Evolutionary conservation across 1,140 invertebrate genomes (phyloP).

Genomic region (Diorhabda carinulata): DNA sequence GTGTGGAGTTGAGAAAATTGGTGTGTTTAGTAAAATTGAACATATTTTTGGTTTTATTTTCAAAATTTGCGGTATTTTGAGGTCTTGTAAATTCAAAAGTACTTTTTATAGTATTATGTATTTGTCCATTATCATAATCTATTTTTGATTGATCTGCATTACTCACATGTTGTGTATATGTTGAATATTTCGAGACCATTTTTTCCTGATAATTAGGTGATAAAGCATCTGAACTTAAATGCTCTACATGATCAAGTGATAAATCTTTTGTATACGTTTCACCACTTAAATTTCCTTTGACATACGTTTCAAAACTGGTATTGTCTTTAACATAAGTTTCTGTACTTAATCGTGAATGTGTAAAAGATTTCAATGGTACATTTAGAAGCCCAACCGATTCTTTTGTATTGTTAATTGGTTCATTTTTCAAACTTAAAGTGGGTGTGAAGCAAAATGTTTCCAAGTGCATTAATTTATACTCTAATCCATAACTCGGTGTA

Average conservation of each 20-base stretch:
- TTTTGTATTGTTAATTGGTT: slow-evolving; percentile 7
- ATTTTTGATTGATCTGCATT: background rate
- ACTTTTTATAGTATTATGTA: background rate
- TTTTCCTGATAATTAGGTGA: background rate
- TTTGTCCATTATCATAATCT: background rate
- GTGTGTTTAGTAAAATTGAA: background rate
- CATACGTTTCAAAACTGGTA: slow-evolving; percentile 31
- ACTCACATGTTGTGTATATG: slow-evolving; percentile 18
- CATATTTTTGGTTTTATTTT: background rate
- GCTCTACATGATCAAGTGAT: slow-evolving; percentile 20
- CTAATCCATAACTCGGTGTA: slow-evolving; percentile 6
- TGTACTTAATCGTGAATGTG: slow-evolving; percentile 26
- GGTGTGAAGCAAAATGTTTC: slow-evolving; percentile 22
- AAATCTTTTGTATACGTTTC: slow-evolving; percentile 32
- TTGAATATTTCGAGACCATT: background rate
- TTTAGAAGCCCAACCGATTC: slow-evolving; percentile 4
- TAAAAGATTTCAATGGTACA: slow-evolving; percentile 24
- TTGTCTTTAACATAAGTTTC: slow-evolving; percentile 32
- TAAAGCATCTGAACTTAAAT: slow-evolving; percentile 19
- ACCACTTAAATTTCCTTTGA: slow-evolving; percentile 29
- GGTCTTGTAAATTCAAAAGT: background rate
- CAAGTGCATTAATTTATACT: slow-evolving; percentile 10
- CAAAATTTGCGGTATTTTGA: background rate
- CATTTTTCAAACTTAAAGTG: background rate
- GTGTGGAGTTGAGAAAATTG: background rate